Evolutionary conservation across 2,888 invertebrate genomes (phyloP).

Genomic region (Julus scanicus): DNA sequence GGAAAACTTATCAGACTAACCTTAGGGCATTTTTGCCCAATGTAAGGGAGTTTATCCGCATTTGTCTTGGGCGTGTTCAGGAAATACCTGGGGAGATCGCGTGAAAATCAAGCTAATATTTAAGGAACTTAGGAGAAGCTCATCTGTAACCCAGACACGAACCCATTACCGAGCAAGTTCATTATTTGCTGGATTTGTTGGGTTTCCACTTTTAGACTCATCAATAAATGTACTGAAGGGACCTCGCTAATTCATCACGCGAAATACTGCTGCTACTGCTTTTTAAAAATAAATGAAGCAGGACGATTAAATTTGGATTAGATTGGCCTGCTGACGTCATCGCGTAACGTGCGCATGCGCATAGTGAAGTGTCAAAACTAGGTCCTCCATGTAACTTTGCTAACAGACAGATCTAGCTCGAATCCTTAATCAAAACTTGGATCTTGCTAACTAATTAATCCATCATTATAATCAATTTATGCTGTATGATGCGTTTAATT

Average conservation of each 20-base stretch:
- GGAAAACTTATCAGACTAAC: too few species aligned
- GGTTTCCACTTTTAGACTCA: slow-evolving; percentile 30
- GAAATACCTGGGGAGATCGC: slow-evolving; percentile 4
- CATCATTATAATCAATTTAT: too few species aligned
- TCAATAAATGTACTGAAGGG: slow-evolving; percentile 30
- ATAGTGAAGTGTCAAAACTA: background rate
- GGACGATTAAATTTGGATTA: background rate
- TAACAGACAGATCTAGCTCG: too few species aligned
- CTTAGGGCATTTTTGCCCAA: background rate
- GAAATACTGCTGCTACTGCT: slow-evolving; percentile 21
- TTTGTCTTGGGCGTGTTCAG: slow-evolving; percentile 9
- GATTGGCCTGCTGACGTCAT: slow-evolving; percentile 6
- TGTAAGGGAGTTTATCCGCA: background rate
- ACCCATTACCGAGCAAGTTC: background rate
- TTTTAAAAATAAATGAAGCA: slow-evolving; percentile 8
- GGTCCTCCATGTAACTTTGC: too few species aligned
- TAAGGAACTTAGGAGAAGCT: background rate
- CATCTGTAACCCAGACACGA: slow-evolving; percentile 32
- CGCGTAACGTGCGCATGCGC: background rate
- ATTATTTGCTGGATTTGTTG: slow-evolving; percentile 27
- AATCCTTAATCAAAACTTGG: too few species aligned
- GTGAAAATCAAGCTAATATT: slow-evolving; percentile 38
- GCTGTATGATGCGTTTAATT: too few species aligned
- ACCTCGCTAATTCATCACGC: slow-evolving; percentile 32
- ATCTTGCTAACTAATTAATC: too few species aligned